Percentiles rank a stretch among this genome's conserved stretches.
phyloP scores from a whole-genome alignment of 2,888 invertebrate genomes.

The Ypsolopha scabrella region DNA sequence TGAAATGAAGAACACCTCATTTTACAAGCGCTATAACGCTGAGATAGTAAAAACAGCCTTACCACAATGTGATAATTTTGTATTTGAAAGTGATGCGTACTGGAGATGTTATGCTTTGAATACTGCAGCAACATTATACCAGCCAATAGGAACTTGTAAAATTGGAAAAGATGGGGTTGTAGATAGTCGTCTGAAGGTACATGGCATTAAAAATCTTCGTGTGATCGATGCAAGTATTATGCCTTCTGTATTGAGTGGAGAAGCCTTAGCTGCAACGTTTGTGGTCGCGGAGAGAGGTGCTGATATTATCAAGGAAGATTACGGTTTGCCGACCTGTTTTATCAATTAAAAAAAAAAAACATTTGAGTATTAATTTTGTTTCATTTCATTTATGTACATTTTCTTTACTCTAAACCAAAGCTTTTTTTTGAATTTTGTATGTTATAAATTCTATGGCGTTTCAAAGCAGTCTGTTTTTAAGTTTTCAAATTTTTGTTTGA shows the following conservation, averaged over 20 bases:
- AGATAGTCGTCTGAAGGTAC: slow-evolving; percentile 71
- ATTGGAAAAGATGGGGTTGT: slow-evolving; percentile 75
- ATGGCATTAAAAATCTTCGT: slow-evolving; percentile 75
- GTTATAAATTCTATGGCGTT: no score
- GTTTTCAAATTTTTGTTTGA: no score
- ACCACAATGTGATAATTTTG: slow-evolving; percentile 25
- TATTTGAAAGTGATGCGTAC: slow-evolving; percentile 35
- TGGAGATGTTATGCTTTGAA: slow-evolving; percentile 58
- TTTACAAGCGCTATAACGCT: slow-evolving; percentile 29
- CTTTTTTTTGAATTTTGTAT: no score
- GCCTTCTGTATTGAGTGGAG: slow-evolving; percentile 81
- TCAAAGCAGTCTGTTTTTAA: no score
- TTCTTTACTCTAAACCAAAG: no score
- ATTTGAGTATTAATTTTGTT: no score
- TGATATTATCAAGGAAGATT: slow-evolving; percentile 75
- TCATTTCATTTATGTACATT: no score
- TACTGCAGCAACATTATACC: slow-evolving; percentile 61
- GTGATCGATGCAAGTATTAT: slow-evolving; percentile 86
- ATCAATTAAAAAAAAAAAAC: no score
- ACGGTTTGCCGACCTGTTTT: not conserved
- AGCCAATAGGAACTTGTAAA: slow-evolving; percentile 73
- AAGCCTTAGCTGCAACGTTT: slow-evolving; percentile 81
- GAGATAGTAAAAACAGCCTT: slow-evolving; percentile 23
- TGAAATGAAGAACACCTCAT: slow-evolving; percentile 30
- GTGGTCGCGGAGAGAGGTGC: slow-evolving; percentile 87